Evolutionary conservation across 2,888 invertebrate genomes (phyloP).

Genomic region (Automeris io): DNA sequence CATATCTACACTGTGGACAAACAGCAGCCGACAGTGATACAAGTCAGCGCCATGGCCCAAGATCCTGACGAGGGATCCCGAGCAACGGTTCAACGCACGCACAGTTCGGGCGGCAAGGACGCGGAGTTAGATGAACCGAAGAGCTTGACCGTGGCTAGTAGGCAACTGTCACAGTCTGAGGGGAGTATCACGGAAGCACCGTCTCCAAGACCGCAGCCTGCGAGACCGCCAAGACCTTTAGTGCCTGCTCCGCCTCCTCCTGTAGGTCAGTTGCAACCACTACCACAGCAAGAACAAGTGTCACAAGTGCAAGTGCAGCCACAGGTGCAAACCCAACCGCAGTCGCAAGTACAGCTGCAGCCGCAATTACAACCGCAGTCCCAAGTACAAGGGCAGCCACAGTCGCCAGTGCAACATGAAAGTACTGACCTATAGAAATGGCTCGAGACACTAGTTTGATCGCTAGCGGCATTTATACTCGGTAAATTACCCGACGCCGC

Average conservation of each 20-base stretch:
- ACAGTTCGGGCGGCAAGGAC: slow-evolving; percentile 64
- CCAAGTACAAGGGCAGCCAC: slow-evolving; percentile 10
- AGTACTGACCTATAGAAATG: slow-evolving; percentile 44
- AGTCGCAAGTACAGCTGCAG: slow-evolving; percentile 21
- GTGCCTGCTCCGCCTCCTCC: slow-evolving; percentile 52
- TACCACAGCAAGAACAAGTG: slow-evolving; percentile 22
- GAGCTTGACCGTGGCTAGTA: slow-evolving; percentile 49
- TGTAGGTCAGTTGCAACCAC: too few relatives aligned
- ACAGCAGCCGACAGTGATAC: slow-evolving; percentile 84
- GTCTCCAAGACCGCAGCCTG: slow-evolving; percentile 40
- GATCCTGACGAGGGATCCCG: slow-evolving; percentile 40
- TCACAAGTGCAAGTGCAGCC: slow-evolving; percentile 27
- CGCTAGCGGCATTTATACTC: neutral
- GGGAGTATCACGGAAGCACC: slow-evolving; percentile 78
- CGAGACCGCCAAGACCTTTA: slow-evolving; percentile 49
- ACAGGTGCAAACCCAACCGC: slow-evolving; percentile 15
- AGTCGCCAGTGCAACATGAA: slow-evolving; percentile 26
- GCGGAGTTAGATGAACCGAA: slow-evolving; percentile 58
- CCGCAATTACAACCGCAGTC: slow-evolving; percentile 14
- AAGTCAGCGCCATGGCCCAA: slow-evolving; percentile 55
- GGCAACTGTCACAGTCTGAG: slow-evolving; percentile 77
- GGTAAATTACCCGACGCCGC: neutral
- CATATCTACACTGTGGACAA: slow-evolving; percentile 85
- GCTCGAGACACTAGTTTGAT: neutral
- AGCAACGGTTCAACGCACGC: slow-evolving; percentile 62